phyloP scores from a whole-genome alignment of 2,113 vertebrate species.

The Percopsis transmontana region DNA sequence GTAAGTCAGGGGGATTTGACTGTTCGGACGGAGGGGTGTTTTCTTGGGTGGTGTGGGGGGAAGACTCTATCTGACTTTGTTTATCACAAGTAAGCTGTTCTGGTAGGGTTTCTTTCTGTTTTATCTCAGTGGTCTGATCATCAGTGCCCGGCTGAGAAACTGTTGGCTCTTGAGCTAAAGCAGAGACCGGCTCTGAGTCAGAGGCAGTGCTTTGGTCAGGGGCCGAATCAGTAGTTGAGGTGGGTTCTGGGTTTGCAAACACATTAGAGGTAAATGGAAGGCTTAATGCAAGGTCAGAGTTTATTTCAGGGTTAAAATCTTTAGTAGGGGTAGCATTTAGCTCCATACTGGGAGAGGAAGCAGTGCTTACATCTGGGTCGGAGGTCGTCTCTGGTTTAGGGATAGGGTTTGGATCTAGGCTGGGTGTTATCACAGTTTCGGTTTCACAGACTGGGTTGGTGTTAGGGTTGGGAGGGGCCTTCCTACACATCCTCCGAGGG shows the following conservation, averaged over 20 bases:
- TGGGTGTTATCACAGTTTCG: slow-evolving; percentile 17
- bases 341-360: slow-evolving; percentile 19
- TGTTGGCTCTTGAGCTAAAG: slow-evolving; percentile 44
- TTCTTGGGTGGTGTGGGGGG: background rate
- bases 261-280: slow-evolving; percentile 5
- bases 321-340: background rate
- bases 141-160: slow-evolving; percentile 26
- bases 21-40: slow-evolving; percentile 18
- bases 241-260: slow-evolving; percentile 26
- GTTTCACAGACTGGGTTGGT: slow-evolving; percentile 37
- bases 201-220: slow-evolving; percentile 24
- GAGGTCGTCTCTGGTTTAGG: slow-evolving; percentile 33
- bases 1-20: slow-evolving; percentile 34
- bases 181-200: slow-evolving; percentile 14
- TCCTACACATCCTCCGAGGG: slow-evolving; percentile 80
- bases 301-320: slow-evolving; percentile 3
- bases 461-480: slow-evolving; percentile 45
- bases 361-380: slow-evolving; percentile 1
- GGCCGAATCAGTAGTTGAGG: slow-evolving; percentile 26
- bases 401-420: slow-evolving; percentile 27
- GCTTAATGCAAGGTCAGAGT: slow-evolving; percentile 16
- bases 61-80: slow-evolving; percentile 21
- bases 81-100: slow-evolving; percentile 9
- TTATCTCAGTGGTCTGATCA: slow-evolving; percentile 18
- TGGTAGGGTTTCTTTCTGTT: slow-evolving; percentile 14